These are phyloP conservation scores for Pachymerium ferrugineum DNA, from an alignment of 2,888 invertebrate genomes.

Conservation along the genomic window DNA sequence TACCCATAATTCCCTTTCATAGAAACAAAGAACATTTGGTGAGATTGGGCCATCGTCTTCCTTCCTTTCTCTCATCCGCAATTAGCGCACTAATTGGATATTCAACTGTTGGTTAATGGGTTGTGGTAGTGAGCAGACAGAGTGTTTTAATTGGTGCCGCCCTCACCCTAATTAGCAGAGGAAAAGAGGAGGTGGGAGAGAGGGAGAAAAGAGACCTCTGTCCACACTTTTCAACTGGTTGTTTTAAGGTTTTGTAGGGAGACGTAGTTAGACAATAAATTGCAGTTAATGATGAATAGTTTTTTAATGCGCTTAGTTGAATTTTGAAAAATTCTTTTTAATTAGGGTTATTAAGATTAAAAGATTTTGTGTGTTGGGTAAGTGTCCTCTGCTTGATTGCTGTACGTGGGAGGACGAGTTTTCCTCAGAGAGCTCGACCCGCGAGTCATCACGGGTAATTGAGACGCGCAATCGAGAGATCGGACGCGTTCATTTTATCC, in stretches of 20 bases:
- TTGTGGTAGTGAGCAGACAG: slow-evolving; percentile 26
- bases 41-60: slow-evolving; percentile 2
- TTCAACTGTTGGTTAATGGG: slow-evolving; percentile 30
- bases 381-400: too few relatives aligned
- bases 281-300: too few relatives aligned
- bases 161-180: slow-evolving; percentile 29
- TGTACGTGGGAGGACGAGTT: too few relatives aligned
- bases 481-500: background rate
- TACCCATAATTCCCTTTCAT: slow-evolving; percentile 2
- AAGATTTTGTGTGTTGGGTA: too few relatives aligned
- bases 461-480: background rate
- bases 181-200: background rate
- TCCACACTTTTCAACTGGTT: background rate
- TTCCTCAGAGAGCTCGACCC: too few relatives aligned
- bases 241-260: too few relatives aligned
- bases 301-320: too few relatives aligned
- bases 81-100: slow-evolving; percentile 31
- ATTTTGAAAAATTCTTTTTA: too few relatives aligned
- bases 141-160: slow-evolving; percentile 30
- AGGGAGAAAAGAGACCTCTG: background rate
- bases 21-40: background rate
- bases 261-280: too few relatives aligned
- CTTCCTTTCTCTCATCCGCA: slow-evolving; percentile 20
- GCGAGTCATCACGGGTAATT: slow-evolving; percentile 2
- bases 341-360: too few relatives aligned